Conservation (phyloP, 2,888 invertebrate species). For the Sarcophaga subvicina region DNA sequence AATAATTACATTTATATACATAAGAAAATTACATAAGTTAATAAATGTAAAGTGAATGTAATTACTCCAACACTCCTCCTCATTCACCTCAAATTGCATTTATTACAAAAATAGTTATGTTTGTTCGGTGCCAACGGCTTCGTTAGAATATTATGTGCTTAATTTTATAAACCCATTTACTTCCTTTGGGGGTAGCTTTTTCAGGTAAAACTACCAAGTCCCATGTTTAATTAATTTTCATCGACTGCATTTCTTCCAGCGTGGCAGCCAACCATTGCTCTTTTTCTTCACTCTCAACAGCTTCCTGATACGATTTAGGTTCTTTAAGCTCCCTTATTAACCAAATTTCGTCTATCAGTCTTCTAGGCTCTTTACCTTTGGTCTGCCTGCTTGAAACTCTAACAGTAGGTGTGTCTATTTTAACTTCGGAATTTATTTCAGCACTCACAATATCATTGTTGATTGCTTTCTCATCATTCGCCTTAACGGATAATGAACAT, state of each 20-base stretch:
- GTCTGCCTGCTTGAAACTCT: no score
- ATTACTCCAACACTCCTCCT: constrained; percentile 64
- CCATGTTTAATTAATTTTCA: constrained; percentile 46
- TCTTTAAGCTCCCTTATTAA: constrained; percentile 34
- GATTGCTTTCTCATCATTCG: no score
- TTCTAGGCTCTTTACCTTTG: no score
- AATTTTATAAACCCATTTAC: no score
- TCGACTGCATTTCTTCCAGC: background rate
- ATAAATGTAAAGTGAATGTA: constrained; percentile 23
- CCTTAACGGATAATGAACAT: no score
- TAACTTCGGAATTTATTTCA: no score
- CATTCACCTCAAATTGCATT: constrained; percentile 63
- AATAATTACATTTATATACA: constrained; percentile 1
- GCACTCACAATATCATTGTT: no score
- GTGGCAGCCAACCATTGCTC: no score
- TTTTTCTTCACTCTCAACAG: constrained; percentile 23
- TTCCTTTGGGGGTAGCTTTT: no score
- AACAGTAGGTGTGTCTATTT: no score
- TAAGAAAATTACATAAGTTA: background rate
- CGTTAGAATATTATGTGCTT: constrained; percentile 1
- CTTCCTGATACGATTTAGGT: constrained; percentile 46
- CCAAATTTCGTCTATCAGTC: background rate
- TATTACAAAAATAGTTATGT: constrained; percentile 53
- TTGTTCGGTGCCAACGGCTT: constrained; percentile 69
- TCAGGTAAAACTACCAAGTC: constrained; percentile 63